A percentile compares a stretch with the other conserved stretches of the same genome.
Evolutionary conservation across 2,888 invertebrate genomes (phyloP).

Genomic region (Meteorus cinctellus): DNA sequence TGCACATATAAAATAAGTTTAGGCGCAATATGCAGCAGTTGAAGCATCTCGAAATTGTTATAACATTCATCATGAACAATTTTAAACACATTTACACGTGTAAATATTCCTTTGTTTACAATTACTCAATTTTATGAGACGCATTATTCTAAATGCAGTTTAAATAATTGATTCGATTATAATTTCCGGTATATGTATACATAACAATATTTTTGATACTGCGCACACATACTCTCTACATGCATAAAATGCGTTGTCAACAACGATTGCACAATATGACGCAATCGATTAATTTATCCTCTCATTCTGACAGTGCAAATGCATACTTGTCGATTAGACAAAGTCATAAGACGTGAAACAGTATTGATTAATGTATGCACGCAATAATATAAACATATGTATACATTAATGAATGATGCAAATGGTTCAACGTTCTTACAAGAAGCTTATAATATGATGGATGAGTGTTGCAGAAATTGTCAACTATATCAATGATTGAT

Average conservation of each 20-base stretch:
- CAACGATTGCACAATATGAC: conserved; percentile 59
- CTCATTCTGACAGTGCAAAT: conserved; percentile 11
- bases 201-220: background rate
- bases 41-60: background rate
- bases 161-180: background rate
- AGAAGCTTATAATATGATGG: conserved; percentile 12
- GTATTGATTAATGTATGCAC: conserved; percentile 2
- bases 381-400: conserved; percentile 15
- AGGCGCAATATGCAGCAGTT: background rate
- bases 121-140: background rate
- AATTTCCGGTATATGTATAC: background rate
- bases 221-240: background rate
- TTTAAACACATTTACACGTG: background rate
- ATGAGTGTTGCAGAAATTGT: background rate
- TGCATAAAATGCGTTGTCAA: conserved; percentile 1
- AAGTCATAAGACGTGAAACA: conserved; percentile 39
- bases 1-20: background rate
- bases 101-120: conserved; percentile 2
- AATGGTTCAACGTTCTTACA: conserved; percentile 20
- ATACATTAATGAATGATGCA: conserved; percentile 19
- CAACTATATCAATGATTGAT: background rate
- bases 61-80: background rate
- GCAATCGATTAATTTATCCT: conserved; percentile 50
- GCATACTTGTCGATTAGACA: conserved; percentile 19
- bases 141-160: conserved; percentile 6